A percentile compares a stretch with the other conserved stretches of the same genome.
Evolutionary conservation across 2,888 invertebrate species (phyloP).

Genomic region (Alitta virens): DNA sequence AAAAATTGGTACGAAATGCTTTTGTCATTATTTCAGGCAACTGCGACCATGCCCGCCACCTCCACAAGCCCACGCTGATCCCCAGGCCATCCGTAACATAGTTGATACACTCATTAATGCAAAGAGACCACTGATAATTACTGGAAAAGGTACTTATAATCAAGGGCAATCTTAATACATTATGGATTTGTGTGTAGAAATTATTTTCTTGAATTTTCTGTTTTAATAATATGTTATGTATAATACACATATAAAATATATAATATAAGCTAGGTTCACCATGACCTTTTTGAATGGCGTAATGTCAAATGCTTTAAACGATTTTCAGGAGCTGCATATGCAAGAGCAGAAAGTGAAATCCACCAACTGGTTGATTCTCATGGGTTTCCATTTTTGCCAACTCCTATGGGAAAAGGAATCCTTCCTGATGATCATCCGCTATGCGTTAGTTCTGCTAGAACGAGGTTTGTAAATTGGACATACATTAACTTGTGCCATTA

Average conservation of each 20-base stretch:
- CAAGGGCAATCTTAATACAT: slow-evolving; percentile 5
- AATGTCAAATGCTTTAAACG: no score
- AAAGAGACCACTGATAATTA: slow-evolving; percentile 77
- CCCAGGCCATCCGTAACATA: slow-evolving; percentile 69
- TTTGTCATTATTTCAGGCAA: slow-evolving; percentile 5
- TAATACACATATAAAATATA: no score
- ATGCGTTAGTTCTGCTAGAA: slow-evolving; percentile 85
- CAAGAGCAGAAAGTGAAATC: slow-evolving; percentile 71
- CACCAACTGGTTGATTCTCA: slow-evolving; percentile 70
- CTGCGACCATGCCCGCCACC: slow-evolving; percentile 58
- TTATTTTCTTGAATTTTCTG: no score
- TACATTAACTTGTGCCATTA: no score
- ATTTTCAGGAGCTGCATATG: slow-evolving; percentile 70
- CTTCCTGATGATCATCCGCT: slow-evolving; percentile 62
- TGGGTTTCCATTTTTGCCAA: slow-evolving; percentile 84
- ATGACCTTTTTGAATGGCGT: no score
- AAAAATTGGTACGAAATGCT: neutral
- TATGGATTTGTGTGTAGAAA: no score
- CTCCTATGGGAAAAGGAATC: slow-evolving; percentile 82
- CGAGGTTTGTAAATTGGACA: slow-evolving; percentile 56
- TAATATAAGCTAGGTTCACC: no score
- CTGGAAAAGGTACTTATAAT: slow-evolving; percentile 92
- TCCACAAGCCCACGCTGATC: slow-evolving; percentile 71
- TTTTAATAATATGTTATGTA: no score
- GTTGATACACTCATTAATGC: slow-evolving; percentile 70